Evolutionary conservation across 1,140 invertebrate genomes (phyloP), one percentile per base, ranked within the genome.

Genomic region (Cherax destructor): DNA sequence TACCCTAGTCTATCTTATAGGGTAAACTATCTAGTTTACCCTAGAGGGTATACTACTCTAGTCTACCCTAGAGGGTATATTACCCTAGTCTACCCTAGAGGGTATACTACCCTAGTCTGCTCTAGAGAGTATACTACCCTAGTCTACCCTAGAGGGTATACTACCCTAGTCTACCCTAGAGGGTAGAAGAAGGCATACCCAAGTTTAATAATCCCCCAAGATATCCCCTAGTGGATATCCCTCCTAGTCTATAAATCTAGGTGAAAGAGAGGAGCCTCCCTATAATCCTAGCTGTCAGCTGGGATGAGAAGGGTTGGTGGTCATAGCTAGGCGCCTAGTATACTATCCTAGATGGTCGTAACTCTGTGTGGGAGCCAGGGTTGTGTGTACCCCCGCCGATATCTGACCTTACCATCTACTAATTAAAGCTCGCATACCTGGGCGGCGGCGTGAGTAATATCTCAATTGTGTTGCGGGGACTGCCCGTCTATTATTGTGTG

Each of bases 401-500:
- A 83, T 83, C 81, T 83, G n/a, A 24, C 81, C 61, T 61, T 21
- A 65, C 30, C 10, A 24, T 56, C 74, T 86, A 18, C 84, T 86
- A 86, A 86, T 86, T 86, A 86, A 78, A 74, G 61, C 85, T 61
- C 78, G 69, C 86, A 88, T 88, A 80, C 86, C 86, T 88, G 86
- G 1, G 86, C 13, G 77, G 59, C 61, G 18, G 69, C 86, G 86
- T 88, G 86, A 88, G 86, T 78, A 88, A 88, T 88, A 88, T 88
- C 86, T 88, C 78, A 81, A 88, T 88, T 88, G 86, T 86, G 85
- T 86, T 76, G 74, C 72, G 50, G 85, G 49, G 50, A 86, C 72
- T 24, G 72, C 65, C 72, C n/a, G 74, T 21, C 72, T 18, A 81
- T 59, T 59, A n/a, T 56, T 56, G 50, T 21, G 56, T 81, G 79